Evolutionary conservation across 2,888 invertebrate genomes (phyloP).

Genomic region (Drosophila parthenogenetica): DNA sequence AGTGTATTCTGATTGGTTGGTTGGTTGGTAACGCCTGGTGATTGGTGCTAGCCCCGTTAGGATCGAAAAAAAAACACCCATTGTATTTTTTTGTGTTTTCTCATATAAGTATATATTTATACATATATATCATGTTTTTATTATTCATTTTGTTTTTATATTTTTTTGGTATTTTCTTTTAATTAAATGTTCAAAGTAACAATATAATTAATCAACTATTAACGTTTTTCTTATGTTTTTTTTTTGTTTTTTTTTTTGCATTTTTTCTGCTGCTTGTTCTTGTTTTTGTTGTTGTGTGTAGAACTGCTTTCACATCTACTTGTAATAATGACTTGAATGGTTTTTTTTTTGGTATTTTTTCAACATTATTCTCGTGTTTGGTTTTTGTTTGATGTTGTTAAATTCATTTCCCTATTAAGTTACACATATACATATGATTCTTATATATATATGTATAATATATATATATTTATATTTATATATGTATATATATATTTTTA

Average conservation of each 20-base stretch:
- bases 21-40: constrained; percentile 21
- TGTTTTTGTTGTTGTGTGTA: constrained; percentile 62
- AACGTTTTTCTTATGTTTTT: constrained; percentile 71
- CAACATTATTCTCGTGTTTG: constrained; percentile 63
- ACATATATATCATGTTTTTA: constrained; percentile 68
- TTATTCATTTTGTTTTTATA: constrained; percentile 53
- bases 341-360: constrained; percentile 65
- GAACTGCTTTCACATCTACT: constrained; percentile 76
- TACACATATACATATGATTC: constrained; percentile 57
- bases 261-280: constrained; percentile 13
- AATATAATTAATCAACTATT: constrained; percentile 83
- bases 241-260: constrained; percentile 51
- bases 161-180: constrained; percentile 56
- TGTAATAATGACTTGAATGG: constrained; percentile 79
- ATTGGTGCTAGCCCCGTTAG: constrained; percentile 42
- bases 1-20: constrained; percentile 34
- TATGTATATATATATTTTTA: constrained; percentile 26
- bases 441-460: constrained; percentile 42
- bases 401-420: constrained; percentile 78
- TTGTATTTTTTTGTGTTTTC: constrained; percentile 70
- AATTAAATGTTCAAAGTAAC: constrained; percentile 84
- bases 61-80: constrained; percentile 64
- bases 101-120: constrained; percentile 76
- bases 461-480: constrained; percentile 11
- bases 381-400: constrained; percentile 60